Evolutionary conservation across 2,113 vertebrate species (phyloP).

Genomic region (Xiphophorus hellerii): DNA sequence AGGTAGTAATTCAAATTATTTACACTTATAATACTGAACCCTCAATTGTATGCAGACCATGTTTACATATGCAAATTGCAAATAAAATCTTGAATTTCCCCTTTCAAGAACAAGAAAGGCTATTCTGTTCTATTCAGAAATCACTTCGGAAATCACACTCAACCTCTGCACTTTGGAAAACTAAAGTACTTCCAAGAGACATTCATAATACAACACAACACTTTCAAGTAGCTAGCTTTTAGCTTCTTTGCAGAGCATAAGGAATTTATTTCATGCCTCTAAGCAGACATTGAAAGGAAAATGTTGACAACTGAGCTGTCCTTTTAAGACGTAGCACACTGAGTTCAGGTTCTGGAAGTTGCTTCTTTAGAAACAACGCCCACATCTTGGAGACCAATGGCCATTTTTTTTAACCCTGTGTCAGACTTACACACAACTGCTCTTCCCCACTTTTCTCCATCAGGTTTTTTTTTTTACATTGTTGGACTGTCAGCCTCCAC

Average conservation of each 20-base stretch:
- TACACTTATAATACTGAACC: background rate
- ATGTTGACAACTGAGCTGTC: slow-evolving; percentile 39
- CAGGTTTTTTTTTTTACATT: slow-evolving; percentile 26
- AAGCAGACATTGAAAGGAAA: slow-evolving; percentile 19
- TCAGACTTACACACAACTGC: slow-evolving; percentile 29
- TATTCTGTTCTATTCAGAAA: too few species aligned
- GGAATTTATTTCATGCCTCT: slow-evolving; percentile 7
- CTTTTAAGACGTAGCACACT: slow-evolving; percentile 31
- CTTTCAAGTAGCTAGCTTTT: slow-evolving; percentile 9
- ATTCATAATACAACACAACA: slow-evolving; percentile 38
- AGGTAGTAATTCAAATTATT: background rate
- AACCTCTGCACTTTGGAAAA: slow-evolving; percentile 15
- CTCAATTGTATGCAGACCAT: background rate
- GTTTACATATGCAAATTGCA: background rate
- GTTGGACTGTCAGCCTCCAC: slow-evolving; percentile 34
- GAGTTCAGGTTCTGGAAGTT: slow-evolving; percentile 14
- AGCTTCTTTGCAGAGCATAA: slow-evolving; percentile 32
- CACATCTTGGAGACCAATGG: slow-evolving; percentile 15
- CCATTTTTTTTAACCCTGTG: slow-evolving; percentile 7
- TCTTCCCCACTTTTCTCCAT: slow-evolving; percentile 18
- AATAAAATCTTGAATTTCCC: too few species aligned
- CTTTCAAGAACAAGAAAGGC: too few species aligned
- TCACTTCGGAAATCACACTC: background rate
- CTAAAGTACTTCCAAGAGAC: slow-evolving; percentile 11
- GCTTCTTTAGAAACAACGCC: slow-evolving; percentile 12